Evolutionary conservation across 2,113 vertebrate genomes (phyloP).

Genomic region (Muntiacus reevesi): DNA sequence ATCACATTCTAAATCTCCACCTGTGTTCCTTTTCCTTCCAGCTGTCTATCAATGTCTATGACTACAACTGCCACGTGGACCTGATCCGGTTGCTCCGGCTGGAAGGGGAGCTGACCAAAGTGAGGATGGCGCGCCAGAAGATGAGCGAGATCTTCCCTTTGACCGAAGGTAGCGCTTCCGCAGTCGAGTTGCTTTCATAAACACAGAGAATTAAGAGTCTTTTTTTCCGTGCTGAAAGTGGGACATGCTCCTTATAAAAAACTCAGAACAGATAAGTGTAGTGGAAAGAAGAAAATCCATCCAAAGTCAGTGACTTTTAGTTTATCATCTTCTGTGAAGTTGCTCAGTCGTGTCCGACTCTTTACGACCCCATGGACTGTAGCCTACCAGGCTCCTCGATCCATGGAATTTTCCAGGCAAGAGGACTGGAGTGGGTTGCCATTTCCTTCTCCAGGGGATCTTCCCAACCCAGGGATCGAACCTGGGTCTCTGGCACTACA

Average conservation of each 20-base stretch:
- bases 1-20: accelerated
- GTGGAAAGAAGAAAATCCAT: not conserved
- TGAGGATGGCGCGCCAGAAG: slow-evolving; percentile 92
- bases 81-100: slow-evolving; percentile 94
- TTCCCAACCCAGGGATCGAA: too few relatives aligned
- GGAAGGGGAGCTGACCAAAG: slow-evolving; percentile 89
- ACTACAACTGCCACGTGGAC: slow-evolving; percentile 97
- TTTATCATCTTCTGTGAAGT: not conserved
- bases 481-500: too few relatives aligned
- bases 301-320: not conserved
- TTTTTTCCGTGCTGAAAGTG: not conserved
- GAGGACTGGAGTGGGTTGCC: too few relatives aligned
- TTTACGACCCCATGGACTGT: too few relatives aligned
- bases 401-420: too few relatives aligned
- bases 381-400: too few relatives aligned
- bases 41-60: slow-evolving; percentile 95
- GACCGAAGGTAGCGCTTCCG: slow-evolving; percentile 88
- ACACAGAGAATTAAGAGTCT: too few relatives aligned
- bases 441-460: too few relatives aligned
- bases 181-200: not conserved
- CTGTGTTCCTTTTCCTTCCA: slow-evolving; percentile 50
- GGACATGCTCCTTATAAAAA: not conserved
- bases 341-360: too few relatives aligned
- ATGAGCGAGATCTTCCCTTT: slow-evolving; percentile 97
- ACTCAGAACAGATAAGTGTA: too few relatives aligned